Evolutionary conservation across 2,797 vertebrate genomes (phyloP).

Genomic region (Enteromius anoplus): DNA sequence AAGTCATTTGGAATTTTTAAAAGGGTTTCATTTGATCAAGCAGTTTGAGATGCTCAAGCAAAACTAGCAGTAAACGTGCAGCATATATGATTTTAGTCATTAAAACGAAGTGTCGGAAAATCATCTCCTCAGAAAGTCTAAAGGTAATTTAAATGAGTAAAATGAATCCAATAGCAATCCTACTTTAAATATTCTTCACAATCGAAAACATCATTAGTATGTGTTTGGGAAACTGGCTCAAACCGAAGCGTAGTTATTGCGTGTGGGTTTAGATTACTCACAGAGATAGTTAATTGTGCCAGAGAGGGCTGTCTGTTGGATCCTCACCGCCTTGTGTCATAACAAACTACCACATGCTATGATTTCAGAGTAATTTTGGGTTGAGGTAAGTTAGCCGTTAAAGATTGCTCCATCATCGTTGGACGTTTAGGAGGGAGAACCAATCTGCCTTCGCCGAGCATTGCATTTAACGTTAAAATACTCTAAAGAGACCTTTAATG

Average conservation of each 20-base stretch:
- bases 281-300: constrained; percentile 15
- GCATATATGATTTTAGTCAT: background rate
- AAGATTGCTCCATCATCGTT: constrained; percentile 2
- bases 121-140: background rate
- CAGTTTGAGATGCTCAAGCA: background rate
- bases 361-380: constrained; percentile 39
- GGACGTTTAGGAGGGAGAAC: background rate
- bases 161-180: background rate
- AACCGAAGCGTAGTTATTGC: background rate
- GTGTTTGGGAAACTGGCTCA: constrained; percentile 30
- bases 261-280: constrained; percentile 44
- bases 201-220: background rate
- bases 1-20: background rate
- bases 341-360: constrained; percentile 38
- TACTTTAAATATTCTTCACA: background rate
- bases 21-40: background rate
- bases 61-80: background rate
- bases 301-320: constrained; percentile 35
- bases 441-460: background rate
- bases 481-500: background rate
- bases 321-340: constrained; percentile 28
- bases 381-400: constrained; percentile 16
- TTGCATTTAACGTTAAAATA: constrained; percentile 1
- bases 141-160: background rate
- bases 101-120: background rate